Conservation (phyloP, 2,888 invertebrate genomes). For the Capitulum mitella region DNA sequence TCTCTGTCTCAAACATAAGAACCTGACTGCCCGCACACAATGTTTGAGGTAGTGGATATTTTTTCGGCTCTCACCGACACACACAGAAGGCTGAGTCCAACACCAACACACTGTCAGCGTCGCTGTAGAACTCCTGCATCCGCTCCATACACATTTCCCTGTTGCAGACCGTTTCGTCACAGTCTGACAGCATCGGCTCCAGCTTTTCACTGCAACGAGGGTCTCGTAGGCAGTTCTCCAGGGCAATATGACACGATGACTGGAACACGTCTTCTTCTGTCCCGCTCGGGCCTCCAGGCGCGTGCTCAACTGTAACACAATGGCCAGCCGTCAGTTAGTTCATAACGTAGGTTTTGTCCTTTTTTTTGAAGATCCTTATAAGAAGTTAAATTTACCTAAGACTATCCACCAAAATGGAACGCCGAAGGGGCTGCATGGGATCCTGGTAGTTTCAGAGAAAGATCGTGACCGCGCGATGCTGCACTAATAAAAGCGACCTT, state of each 20-base stretch:
- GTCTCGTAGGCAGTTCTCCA: slow-evolving; percentile 63
- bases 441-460: too few relatives aligned
- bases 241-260: slow-evolving; percentile 79
- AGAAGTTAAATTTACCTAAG: too few relatives aligned
- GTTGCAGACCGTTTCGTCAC: slow-evolving; percentile 67
- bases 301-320: not conserved
- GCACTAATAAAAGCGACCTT: too few relatives aligned
- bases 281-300: not conserved
- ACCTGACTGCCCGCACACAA: too few relatives aligned
- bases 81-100: slow-evolving; percentile 85
- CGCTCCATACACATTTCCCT: slow-evolving; percentile 81
- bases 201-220: slow-evolving; percentile 64
- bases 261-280: slow-evolving; percentile 46
- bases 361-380: too few relatives aligned
- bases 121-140: slow-evolving; percentile 66
- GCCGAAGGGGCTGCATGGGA: too few relatives aligned
- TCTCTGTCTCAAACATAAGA: too few relatives aligned
- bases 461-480: too few relatives aligned
- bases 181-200: slow-evolving; percentile 76
- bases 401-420: too few relatives aligned
- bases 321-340: too few relatives aligned
- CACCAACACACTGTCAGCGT: slow-evolving; percentile 33
- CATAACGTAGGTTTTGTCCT: too few relatives aligned
- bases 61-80: slow-evolving; percentile 72
- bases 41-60: too few relatives aligned